A percentile compares a stretch with the other conserved stretches of the same genome.
Evolutionary conservation across 2,797 vertebrate species (phyloP).

Genomic region (Enteromius thamalakanensis): DNA sequence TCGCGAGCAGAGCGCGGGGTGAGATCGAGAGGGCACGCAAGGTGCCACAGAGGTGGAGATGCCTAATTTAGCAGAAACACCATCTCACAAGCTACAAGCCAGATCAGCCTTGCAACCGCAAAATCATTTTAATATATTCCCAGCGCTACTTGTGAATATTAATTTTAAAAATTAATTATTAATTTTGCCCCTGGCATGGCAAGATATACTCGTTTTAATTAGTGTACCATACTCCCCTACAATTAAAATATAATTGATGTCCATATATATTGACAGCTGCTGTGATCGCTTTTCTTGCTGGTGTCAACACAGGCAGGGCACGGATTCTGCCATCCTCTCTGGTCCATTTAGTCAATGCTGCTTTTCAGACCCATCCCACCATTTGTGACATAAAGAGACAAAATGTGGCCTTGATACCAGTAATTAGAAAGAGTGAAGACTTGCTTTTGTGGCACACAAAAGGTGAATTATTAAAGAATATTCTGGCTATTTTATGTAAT

Average conservation of each 20-base stretch:
- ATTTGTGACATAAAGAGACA: conserved; percentile 6
- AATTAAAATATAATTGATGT: conserved; percentile 99
- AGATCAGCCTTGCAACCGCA: conserved; percentile 90
- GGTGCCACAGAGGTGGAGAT: conserved; percentile 67
- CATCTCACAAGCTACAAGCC: conserved; percentile 74
- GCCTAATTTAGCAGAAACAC: conserved; percentile 77
- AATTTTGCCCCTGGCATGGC: conserved; percentile 99
- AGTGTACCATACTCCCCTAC: conserved; percentile 99
- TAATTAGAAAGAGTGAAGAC: conserved; percentile 1
- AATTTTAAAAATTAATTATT: conserved; percentile 99
- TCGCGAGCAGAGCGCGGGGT: conserved; percentile 55
- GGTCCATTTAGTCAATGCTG: background rate
- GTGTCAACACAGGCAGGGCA: conserved; percentile 86
- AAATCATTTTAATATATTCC: conserved; percentile 99
- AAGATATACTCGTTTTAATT: conserved; percentile 99
- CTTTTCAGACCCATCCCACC: background rate
- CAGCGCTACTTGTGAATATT: conserved; percentile 99
- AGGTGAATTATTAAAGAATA: background rate
- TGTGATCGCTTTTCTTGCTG: conserved; percentile 93
- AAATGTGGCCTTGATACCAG: conserved; percentile 27
- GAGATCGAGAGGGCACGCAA: conserved; percentile 32
- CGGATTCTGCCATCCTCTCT: conserved; percentile 33
- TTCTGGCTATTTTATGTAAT: background rate
- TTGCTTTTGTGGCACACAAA: background rate
- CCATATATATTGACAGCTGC: conserved; percentile 91